Evolutionary conservation across 2,888 invertebrate species (phyloP).

Genomic region (Troides helena): DNA sequence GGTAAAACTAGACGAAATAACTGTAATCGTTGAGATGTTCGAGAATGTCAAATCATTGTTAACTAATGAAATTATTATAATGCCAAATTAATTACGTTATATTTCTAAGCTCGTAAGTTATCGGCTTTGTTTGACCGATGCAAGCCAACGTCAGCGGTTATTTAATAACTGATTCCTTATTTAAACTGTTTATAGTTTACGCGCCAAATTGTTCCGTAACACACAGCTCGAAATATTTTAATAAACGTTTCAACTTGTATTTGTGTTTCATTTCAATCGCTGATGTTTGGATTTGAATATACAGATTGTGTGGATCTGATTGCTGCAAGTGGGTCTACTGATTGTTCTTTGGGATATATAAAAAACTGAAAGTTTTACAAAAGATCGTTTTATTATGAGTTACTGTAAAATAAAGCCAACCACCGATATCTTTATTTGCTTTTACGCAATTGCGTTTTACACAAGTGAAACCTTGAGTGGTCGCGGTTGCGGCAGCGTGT

Average conservation of each 20-base stretch:
- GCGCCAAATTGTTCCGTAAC: conserved; percentile 51
- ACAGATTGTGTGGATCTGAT: neutral
- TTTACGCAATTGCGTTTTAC: conserved; percentile 31
- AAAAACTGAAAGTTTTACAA: too few species aligned
- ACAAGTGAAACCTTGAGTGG: conserved; percentile 65
- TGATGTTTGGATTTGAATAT: neutral
- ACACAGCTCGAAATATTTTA: conserved; percentile 40
- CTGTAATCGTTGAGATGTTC: too few species aligned
- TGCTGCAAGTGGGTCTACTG: neutral
- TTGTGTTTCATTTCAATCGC: conserved; percentile 3
- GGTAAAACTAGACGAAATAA: too few species aligned
- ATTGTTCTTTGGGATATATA: too few species aligned
- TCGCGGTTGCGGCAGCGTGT: conserved; percentile 51
- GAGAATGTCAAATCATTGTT: too few species aligned
- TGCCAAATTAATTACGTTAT: too few species aligned
- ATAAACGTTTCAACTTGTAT: conserved; percentile 44
- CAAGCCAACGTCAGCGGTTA: neutral
- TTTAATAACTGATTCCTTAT: conserved; percentile 53
- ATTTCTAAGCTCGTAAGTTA: too few species aligned
- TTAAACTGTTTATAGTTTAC: conserved; percentile 42
- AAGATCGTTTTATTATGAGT: too few species aligned
- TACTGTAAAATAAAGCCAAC: too few species aligned
- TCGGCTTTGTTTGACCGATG: too few species aligned
- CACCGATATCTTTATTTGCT: too few species aligned
- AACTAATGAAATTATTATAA: too few species aligned